Evolutionary conservation across 2,888 invertebrate species (phyloP).

Genomic region (Lordiphosa andalusiaca): DNA sequence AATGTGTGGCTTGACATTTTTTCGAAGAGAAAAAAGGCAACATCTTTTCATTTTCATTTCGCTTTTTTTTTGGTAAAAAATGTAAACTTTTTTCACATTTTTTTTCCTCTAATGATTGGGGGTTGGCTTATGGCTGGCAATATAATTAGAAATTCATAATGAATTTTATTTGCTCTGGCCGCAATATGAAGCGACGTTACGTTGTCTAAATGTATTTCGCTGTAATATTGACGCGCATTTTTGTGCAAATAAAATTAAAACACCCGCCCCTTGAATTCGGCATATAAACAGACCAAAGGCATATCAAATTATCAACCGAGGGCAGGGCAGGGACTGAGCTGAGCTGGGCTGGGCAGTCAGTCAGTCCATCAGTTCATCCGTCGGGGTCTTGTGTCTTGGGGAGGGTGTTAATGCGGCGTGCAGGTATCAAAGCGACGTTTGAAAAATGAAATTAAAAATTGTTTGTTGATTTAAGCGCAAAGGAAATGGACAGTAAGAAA

Average conservation of each 20-base stretch:
- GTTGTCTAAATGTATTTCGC: conserved; percentile 47
- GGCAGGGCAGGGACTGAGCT: conserved; percentile 42
- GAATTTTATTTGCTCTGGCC: conserved; percentile 75
- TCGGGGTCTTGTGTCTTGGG: conserved; percentile 28
- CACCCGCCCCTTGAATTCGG: conserved; percentile 36
- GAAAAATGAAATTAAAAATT: conserved; percentile 72
- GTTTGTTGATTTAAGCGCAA: conserved; percentile 59
- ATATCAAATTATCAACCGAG: conserved; percentile 79
- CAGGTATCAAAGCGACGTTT: conserved; percentile 74
- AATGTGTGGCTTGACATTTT: conserved; percentile 69
- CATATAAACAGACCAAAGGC: conserved; percentile 48
- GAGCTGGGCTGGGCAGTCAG: conserved; percentile 28
- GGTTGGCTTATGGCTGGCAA: conserved; percentile 40
- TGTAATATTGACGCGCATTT: conserved; percentile 65
- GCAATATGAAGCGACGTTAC: conserved; percentile 34
- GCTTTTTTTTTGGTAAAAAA: conserved; percentile 26
- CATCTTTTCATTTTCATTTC: neutral
- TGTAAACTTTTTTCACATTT: conserved; percentile 53
- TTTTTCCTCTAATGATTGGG: conserved; percentile 7
- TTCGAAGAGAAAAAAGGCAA: conserved; percentile 14
- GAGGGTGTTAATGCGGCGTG: conserved; percentile 72
- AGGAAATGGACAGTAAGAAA: conserved; percentile 37
- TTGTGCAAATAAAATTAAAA: conserved; percentile 72
- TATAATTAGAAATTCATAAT: conserved; percentile 76
- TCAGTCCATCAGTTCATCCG: conserved; percentile 17